Percentiles rank a stretch among this genome's conserved stretches.
These are phyloP conservation scores for Danio tinwini DNA, from an alignment of 2,797 vertebrate genomes.

Conservation along the genomic window DNA sequence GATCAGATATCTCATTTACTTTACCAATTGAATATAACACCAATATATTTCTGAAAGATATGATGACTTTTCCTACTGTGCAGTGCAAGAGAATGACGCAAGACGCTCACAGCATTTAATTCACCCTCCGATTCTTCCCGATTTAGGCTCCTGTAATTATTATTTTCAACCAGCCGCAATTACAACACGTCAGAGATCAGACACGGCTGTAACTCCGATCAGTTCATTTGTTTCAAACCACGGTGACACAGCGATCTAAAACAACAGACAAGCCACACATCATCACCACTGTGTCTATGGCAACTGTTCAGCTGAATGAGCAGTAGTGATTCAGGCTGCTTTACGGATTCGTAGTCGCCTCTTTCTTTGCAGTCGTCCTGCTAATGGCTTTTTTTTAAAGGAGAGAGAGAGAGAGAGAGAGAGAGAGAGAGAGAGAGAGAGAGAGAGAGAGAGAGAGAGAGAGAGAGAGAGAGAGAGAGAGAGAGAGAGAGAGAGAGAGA, in stretches of 20 bases:
- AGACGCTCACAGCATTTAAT: not conserved
- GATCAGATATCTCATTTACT: not conserved
- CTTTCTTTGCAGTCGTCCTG: slow-evolving; percentile 21
- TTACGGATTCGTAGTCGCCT: slow-evolving; percentile 12
- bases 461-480: no score
- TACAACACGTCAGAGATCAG: not conserved
- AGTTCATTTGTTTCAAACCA: slow-evolving; percentile 40
- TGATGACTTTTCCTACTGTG: not conserved
- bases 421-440: no score
- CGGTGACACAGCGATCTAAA: slow-evolving; percentile 30
- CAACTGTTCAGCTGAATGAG: slow-evolving; percentile 54
- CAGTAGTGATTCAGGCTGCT: slow-evolving; percentile 45
- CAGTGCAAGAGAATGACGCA: not conserved
- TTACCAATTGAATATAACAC: not conserved
- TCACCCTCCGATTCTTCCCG: not conserved
- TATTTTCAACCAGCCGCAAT: slow-evolving; percentile 11
- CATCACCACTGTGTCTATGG: slow-evolving; percentile 55
- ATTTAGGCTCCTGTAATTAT: slow-evolving; percentile 23
- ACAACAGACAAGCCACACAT: slow-evolving; percentile 26
- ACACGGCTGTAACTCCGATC: not conserved
- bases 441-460: no score
- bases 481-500: no score
- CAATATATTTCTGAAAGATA: not conserved
- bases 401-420: slow-evolving; percentile 13
- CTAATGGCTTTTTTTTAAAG: slow-evolving; percentile 18